A percentile compares a stretch with the other conserved stretches of the same genome.
Conservation (phyloP, 1,140 invertebrate genomes). For the Rhyzopertha dominica region DNA sequence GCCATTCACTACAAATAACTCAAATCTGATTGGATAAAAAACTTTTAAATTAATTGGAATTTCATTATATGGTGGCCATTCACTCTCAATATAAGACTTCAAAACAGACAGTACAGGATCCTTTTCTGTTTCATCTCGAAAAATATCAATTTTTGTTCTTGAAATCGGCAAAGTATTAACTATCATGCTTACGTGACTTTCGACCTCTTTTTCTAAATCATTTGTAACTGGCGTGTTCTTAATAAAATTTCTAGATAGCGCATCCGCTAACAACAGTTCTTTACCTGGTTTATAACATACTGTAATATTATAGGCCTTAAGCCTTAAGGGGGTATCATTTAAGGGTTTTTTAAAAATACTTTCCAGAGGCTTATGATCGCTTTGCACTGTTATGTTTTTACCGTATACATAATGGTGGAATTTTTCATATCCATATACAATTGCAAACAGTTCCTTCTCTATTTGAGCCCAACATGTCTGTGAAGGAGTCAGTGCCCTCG, state of each 20-base stretch:
- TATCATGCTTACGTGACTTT: no score
- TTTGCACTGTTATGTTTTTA: constrained; percentile 31
- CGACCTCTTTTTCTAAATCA: no score
- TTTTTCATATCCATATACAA: constrained; percentile 31
- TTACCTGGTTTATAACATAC: constrained; percentile 44
- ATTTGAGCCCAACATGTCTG: constrained; percentile 44
- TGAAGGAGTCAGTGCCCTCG: constrained; percentile 31
- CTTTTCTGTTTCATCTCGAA: no score
- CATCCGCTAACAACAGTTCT: constrained; percentile 42
- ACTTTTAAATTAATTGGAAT: no score
- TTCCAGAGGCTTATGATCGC: constrained; percentile 42
- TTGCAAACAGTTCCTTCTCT: constrained; percentile 45
- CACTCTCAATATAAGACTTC: no score
- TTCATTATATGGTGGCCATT: no score
- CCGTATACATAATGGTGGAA: constrained; percentile 38
- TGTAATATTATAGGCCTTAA: constrained; percentile 44
- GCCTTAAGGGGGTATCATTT: constrained; percentile 28
- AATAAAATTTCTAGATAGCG: constrained; percentile 37
- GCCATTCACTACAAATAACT: no score
- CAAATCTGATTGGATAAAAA: no score
- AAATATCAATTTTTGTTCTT: no score
- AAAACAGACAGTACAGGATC: no score
- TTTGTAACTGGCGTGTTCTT: background rate
- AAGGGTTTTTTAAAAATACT: constrained; percentile 40
- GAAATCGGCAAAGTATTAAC: no score